Evolutionary conservation across 2,888 invertebrate genomes (phyloP).

Genomic region (Osedax fenrisi): DNA sequence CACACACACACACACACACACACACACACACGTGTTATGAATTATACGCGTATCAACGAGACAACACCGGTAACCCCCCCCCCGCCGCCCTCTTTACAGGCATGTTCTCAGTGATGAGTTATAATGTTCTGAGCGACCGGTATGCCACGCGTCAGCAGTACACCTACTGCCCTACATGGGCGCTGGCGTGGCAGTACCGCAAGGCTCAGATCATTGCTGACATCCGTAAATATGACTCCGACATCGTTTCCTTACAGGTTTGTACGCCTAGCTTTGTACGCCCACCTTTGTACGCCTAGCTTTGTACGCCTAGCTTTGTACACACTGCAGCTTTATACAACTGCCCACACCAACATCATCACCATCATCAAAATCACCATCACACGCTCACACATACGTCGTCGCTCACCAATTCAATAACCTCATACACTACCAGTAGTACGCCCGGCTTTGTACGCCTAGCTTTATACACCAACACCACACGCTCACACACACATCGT

Average conservation of each 20-base stretch:
- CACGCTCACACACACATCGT: background rate
- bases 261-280: no score
- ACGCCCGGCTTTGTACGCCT: no score
- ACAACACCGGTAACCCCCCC: no score
- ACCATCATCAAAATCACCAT: background rate
- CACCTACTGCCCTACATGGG: constrained; percentile 98
- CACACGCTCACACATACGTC: background rate
- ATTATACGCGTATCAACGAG: no score
- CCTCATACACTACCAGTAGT: constrained; percentile 55
- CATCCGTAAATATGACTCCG: constrained; percentile 85
- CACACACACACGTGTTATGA: background rate
- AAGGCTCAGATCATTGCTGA: constrained; percentile 93
- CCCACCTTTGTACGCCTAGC: no score
- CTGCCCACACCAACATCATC: background rate
- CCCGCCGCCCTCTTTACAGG: no score
- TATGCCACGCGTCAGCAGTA: constrained; percentile 97
- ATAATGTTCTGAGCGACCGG: constrained; percentile 97
- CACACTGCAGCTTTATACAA: background rate
- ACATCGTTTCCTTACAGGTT: constrained; percentile 86
- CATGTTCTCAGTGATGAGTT: constrained; percentile 97
- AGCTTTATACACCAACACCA: background rate
- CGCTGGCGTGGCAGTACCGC: constrained; percentile 92
- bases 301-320: background rate
- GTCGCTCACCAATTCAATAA: no score
- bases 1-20: background rate